Base-by-base conservation (phyloP, 1,140 invertebrate genomes). In the Leptestheria dahalacensis region DNA sequence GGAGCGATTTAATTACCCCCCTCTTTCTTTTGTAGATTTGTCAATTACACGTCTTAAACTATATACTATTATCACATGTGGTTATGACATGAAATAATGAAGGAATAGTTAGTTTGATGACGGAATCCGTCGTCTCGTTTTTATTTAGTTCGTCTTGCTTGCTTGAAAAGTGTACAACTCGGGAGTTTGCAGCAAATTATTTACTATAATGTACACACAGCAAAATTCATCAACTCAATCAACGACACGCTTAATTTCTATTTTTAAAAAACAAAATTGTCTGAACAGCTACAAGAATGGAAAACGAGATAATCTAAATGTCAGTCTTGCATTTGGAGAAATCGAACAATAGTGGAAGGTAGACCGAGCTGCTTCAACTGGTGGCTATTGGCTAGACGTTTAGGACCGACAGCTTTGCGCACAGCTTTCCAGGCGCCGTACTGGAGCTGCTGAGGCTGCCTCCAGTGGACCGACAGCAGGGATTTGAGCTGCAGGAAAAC, bases 401-500 rank as follows among this genome's bases (percentile, higher is more conserved):
- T 51, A 4, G 63, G 55, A 18, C 56, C 48, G 0, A 66, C 21
- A 11, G 61, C 21, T 51, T 60, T 61, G 9, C 67, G 55, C 12
- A 68, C 63, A 1, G 58, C 54, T 49, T 46, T 64, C 29, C 67
- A 57, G 56, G 67, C 67, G 21, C 66, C 51, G 49, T 64, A 67
- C 29, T 65, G 64, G 23, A 68, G 61, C 3, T 61, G 61, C 20
- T 64, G 63, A 9, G 68, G 67, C 52, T 68, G 62, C 26, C 60
- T 61, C 68, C 68, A 69, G 33, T 69, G 65, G 15, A 61, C 61
- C 29, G 62, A 60, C 63, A 68, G 62, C 10, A 65, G 55, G n/a
- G 61, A 57, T 61, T 68, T 69, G 54, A 68, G 59, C 57, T 68
- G 65, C 20, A 65, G 60, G 60, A 68, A 69, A 18, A 69, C 67